Percentiles rank a stretch among this genome's conserved stretches.
Conservation (phyloP, 2,113 vertebrate species). For the Cinclus cinclus region DNA sequence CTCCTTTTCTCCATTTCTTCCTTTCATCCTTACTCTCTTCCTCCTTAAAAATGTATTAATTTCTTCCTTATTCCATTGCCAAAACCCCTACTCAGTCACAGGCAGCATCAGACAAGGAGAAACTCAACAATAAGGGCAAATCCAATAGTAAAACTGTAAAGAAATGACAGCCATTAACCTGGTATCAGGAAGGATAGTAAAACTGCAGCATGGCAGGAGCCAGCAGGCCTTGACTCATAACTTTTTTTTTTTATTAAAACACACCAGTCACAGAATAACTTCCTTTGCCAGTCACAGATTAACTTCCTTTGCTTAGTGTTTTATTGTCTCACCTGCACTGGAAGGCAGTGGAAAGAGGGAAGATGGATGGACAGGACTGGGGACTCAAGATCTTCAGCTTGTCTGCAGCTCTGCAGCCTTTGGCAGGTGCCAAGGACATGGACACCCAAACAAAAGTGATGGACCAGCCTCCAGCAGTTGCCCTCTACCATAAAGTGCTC, state of each 20-base stretch:
- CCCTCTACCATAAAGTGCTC: rapidly evolving
- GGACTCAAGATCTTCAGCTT: background rate
- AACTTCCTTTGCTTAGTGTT: background rate
- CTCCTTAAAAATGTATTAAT: background rate
- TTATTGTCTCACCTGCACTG: background rate
- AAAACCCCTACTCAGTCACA: background rate
- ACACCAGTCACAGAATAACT: slow-evolving; percentile 21
- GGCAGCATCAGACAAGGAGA: slow-evolving; percentile 33
- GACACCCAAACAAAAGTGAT: rapidly evolving
- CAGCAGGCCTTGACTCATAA: background rate
- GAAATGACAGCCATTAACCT: slow-evolving; percentile 55
- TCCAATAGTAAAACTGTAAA: slow-evolving; percentile 43
- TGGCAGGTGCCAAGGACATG: background rate
- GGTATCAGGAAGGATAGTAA: slow-evolving; percentile 26
- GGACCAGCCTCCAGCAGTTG: rapidly evolving
- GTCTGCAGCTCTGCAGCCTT: background rate
- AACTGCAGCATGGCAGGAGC: slow-evolving; percentile 36
- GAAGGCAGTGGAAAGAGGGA: background rate
- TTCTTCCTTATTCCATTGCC: background rate
- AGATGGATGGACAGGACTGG: background rate
- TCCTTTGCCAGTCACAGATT: slow-evolving; percentile 10
- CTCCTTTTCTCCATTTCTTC: background rate
- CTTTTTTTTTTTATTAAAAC: slow-evolving; percentile 15
- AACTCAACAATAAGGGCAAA: slow-evolving; percentile 27
- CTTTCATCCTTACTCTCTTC: background rate